Conservation (phyloP, 2,797 vertebrate species). For the Sardinella longiceps region DNA sequence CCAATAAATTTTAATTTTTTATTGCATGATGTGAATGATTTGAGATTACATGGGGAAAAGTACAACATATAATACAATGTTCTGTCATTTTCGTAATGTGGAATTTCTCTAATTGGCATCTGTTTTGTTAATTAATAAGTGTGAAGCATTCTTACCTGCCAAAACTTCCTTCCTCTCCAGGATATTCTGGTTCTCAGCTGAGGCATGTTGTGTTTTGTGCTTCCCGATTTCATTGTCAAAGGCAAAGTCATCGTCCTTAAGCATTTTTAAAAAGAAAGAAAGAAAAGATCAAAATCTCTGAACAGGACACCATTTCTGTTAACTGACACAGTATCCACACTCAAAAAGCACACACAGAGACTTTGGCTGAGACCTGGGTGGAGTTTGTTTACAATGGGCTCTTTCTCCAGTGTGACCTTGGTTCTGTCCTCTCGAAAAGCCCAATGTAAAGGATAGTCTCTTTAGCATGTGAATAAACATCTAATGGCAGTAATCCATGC, state of each 20-base stretch:
- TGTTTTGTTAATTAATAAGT: background rate
- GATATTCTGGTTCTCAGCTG: slow-evolving; percentile 39
- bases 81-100: too few relatives aligned
- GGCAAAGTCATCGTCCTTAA: slow-evolving; percentile 29
- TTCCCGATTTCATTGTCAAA: background rate
- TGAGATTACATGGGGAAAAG: too few relatives aligned
- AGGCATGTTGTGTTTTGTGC: background rate
- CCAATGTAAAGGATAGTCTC: too few relatives aligned
- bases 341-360: background rate
- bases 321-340: background rate
- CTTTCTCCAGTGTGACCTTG: too few relatives aligned
- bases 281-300: background rate
- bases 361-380: background rate
- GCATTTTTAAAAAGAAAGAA: background rate
- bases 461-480: too few relatives aligned
- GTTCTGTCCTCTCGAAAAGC: too few relatives aligned
- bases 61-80: too few relatives aligned
- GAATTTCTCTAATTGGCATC: background rate
- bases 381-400: too few relatives aligned
- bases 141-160: slow-evolving; percentile 41
- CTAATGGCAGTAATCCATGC: too few relatives aligned
- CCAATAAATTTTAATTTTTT: too few relatives aligned
- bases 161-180: slow-evolving; percentile 57
- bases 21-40: too few relatives aligned
- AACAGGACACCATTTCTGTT: background rate